phyloP scores from a whole-genome alignment of 2,113 vertebrate genomes.

The Cairina moschata region DNA sequence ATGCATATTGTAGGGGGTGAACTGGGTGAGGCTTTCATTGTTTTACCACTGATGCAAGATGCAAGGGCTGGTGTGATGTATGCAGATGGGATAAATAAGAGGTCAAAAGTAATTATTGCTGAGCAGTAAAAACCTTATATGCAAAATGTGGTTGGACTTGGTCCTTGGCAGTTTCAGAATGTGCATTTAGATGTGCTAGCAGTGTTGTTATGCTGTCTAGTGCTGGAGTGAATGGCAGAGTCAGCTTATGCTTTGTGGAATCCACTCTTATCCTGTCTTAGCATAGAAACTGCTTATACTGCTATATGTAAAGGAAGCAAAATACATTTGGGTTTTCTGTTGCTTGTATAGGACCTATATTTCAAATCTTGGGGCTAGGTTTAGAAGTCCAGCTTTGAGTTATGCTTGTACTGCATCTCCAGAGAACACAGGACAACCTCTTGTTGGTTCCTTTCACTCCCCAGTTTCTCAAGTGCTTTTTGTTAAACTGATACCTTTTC shows the following conservation, averaged over 20 bases:
- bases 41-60: constrained; percentile 88
- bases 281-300: constrained; percentile 75
- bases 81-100: constrained; percentile 87
- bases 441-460: constrained; percentile 81
- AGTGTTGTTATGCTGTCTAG: constrained; percentile 76
- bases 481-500: constrained; percentile 81
- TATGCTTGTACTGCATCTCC: constrained; percentile 75
- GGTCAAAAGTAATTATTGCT: constrained; percentile 87
- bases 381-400: constrained; percentile 79
- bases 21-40: constrained; percentile 94
- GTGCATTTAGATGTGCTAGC: constrained; percentile 73
- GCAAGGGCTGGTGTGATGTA: constrained; percentile 88
- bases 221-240: constrained; percentile 76
- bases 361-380: constrained; percentile 82
- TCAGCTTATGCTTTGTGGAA: constrained; percentile 75
- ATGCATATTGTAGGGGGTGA: constrained; percentile 95
- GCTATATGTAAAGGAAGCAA: constrained; percentile 80
- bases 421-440: constrained; percentile 79
- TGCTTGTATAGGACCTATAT: constrained; percentile 74
- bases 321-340: constrained; percentile 75
- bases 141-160: constrained; percentile 89
- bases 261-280: constrained; percentile 75
- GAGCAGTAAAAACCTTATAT: constrained; percentile 87
- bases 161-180: constrained; percentile 86
- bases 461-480: constrained; percentile 84